Conservation (phyloP, 2,797 vertebrate species). For the Poecilia velifera region DNA sequence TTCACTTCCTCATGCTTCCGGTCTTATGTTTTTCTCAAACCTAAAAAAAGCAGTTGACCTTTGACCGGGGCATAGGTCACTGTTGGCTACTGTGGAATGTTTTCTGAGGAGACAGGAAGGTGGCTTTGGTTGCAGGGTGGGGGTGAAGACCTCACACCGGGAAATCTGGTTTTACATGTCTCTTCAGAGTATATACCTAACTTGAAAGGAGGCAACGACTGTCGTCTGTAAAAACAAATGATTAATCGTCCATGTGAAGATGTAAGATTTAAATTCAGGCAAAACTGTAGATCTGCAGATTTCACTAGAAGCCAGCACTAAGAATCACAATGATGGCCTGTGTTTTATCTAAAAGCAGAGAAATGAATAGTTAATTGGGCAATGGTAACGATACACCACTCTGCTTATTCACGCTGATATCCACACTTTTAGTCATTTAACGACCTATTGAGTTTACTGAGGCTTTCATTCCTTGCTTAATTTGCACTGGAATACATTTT, state of each 20-base stretch:
- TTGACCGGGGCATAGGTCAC: conserved; percentile 77
- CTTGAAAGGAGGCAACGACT: conserved; percentile 32
- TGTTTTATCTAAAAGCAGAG: conserved; percentile 68
- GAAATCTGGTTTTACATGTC: conserved; percentile 59
- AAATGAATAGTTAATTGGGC: conserved; percentile 75
- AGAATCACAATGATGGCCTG: conserved; percentile 38
- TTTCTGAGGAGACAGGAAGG: conserved; percentile 62
- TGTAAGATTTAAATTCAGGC: conserved; percentile 34
- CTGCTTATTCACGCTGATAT: conserved; percentile 22
- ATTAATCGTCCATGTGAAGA: conserved; percentile 69
- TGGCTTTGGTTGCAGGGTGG: conserved; percentile 58
- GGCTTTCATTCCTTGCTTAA: neutral
- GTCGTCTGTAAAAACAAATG: conserved; percentile 54
- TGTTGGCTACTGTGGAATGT: conserved; percentile 73
- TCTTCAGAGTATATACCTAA: conserved; percentile 36
- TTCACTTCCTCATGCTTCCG: conserved; percentile 58
- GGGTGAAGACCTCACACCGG: conserved; percentile 48
- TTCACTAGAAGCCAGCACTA: conserved; percentile 20
- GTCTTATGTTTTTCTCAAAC: conserved; percentile 45
- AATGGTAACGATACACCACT: conserved; percentile 47
- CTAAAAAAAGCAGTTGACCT: conserved; percentile 74
- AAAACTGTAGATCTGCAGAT: conserved; percentile 38
- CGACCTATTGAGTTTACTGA: neutral
- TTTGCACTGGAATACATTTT: neutral
- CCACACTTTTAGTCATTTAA: neutral